These are phyloP conservation scores for Macrochelys suwanniensis DNA, from an alignment of 2,797 vertebrate species.

Conservation along the genomic window DNA sequence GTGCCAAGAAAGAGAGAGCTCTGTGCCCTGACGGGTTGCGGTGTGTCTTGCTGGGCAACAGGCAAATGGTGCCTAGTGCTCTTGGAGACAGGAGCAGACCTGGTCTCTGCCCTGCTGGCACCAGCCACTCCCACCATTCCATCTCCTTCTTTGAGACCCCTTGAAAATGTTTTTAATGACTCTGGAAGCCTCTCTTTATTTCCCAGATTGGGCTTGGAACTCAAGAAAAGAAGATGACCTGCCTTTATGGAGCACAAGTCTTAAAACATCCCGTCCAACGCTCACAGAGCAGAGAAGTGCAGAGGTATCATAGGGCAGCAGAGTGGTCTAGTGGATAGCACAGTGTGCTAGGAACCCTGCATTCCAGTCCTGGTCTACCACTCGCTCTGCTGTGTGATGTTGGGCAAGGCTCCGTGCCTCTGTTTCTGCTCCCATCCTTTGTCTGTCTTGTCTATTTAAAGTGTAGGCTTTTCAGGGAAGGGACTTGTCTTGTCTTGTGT, in stretches of 20 bases:
- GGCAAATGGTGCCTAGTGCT: not conserved
- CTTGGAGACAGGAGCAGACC: not conserved
- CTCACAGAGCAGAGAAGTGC: not conserved
- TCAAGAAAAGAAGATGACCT: not conserved
- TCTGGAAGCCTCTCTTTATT: not conserved
- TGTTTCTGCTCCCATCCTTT: too few species aligned
- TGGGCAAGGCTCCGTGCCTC: not conserved
- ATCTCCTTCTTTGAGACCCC: not conserved
- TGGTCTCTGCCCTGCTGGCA: not conserved
- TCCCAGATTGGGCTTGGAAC: not conserved
- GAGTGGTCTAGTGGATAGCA: not conserved
- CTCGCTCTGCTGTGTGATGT: not conserved
- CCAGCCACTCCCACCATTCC: not conserved
- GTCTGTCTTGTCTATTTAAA: not conserved
- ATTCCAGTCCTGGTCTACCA: not conserved
- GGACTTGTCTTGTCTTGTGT: not conserved
- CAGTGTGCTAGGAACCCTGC: not conserved
- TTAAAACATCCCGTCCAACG: not conserved
- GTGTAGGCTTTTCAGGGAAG: not conserved
- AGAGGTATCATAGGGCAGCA: not conserved
- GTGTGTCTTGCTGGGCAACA: not conserved
- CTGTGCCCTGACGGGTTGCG: not conserved
- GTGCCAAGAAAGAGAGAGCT: not conserved
- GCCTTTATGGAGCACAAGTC: not conserved
- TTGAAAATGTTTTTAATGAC: not conserved